phyloP scores from a whole-genome alignment of 2,888 invertebrate species.

The Amiota minor region DNA sequence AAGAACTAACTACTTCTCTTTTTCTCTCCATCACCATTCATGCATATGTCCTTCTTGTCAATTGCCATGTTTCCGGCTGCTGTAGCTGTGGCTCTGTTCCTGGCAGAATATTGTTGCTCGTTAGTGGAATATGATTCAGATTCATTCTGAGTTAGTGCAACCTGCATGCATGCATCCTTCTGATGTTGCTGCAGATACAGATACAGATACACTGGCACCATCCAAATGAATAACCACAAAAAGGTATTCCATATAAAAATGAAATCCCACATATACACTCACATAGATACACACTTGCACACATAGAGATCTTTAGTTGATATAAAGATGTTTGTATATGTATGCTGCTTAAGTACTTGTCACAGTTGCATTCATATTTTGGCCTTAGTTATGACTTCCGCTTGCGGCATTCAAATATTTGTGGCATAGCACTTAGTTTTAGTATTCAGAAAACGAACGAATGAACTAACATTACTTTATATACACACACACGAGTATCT shows the following conservation, averaged over 20 bases:
- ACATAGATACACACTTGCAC: too few species aligned
- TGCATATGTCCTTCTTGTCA: not conserved
- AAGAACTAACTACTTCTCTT: not conserved
- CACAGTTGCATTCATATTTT: constrained; percentile 49
- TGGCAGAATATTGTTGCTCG: too few species aligned
- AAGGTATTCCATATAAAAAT: too few species aligned
- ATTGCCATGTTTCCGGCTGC: constrained; percentile 7
- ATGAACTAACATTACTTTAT: not conserved
- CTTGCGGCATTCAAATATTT: constrained; percentile 39
- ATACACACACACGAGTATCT: not conserved
- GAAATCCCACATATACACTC: too few species aligned
- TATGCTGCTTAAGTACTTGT: constrained; percentile 45
- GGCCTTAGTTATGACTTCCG: constrained; percentile 47
- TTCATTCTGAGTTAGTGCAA: too few species aligned
- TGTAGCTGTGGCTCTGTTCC: not conserved
- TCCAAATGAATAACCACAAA: too few species aligned
- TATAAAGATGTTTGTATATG: constrained; percentile 38
- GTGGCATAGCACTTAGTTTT: constrained; percentile 36
- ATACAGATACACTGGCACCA: too few species aligned
- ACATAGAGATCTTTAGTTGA: too few species aligned
- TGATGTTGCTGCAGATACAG: too few species aligned
- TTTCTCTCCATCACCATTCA: not conserved
- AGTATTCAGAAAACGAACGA: not conserved
- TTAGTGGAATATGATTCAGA: too few species aligned
- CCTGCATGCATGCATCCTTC: too few species aligned